Base-by-base conservation (phyloP, 2,888 invertebrate species). In the Pseudococcus jackbeardsleyi region DNA sequence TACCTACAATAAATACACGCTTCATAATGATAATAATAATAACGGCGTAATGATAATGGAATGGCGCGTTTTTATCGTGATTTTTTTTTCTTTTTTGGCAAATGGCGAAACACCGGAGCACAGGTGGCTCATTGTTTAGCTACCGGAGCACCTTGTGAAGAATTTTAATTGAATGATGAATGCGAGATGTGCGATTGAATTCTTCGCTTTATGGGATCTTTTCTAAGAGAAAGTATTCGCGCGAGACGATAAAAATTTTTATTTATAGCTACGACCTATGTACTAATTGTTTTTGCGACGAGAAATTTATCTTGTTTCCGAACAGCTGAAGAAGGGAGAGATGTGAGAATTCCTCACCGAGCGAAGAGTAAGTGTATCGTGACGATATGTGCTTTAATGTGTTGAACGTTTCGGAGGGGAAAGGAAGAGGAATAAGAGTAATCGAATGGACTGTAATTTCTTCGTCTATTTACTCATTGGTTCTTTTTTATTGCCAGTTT, bases 151-250 rank as follows among this genome's bases (percentile, higher is more conserved):
- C 79, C 46, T 82, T n/a, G 22, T 15, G 39, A 82, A 22, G 79
- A 46, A 46, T 82, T 42, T 82, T 42, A 46, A 82, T 82, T 82
- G 72, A 82, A 46, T 42, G 77, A 77, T 39, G 77, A 77, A 77
- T 42, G 77, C 39, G 77, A 39, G 39, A 77, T 64, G 64, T 12
- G 72, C 79, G 79, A 82, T 82, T 46, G 79, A 82, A 82, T 82
- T 82, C 79, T 82, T 82, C 39, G 39, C 77, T 77, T 39, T 46
- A 46, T 33, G 79, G 26, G 11, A n/a, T 42, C 46, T 82, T 82
- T 33, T 82, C 19, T 46, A 82, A 46, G 79, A 82, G 79, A 82
- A 82, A 82, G 79, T 82, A 82, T 77, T 77, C 39, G 77, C 64
- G 19, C 22, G 64, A 64, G 64, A 42, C 46, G 39, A 82, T 82